Evolutionary conservation across 2,113 vertebrate genomes (phyloP), one percentile per base, ranked within the genome.

Genomic region (Benitochromis conjunctus): DNA sequence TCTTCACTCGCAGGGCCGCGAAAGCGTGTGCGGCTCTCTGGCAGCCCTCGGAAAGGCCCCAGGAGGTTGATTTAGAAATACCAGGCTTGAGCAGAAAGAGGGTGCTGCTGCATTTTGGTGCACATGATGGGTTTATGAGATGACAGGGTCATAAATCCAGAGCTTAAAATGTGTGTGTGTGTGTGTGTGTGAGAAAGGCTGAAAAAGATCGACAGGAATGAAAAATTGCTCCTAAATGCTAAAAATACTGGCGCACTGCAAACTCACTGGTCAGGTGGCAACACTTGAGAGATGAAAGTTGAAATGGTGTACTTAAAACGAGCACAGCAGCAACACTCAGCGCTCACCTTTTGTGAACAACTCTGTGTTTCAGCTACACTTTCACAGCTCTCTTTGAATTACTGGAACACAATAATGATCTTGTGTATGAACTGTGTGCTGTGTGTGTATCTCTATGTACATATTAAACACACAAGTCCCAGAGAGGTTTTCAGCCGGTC

Each of bases 1-100:
- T 81, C 77, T 76, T 79, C 21, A 81, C 90, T 83, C 34, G 86
- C 85, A 66, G 84, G 48, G 90, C 86, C 79, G 89, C 78, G 84
- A 85, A 85, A 53, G 74, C 58, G 48, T 91, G 88, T 92, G 86
- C 38, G 34, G 84, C 82, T 83, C 80, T 84, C 62, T 69, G 90
- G 91, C 92, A 87, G 89, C 81, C 79, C 79, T 86, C 57, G n/a
- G 85, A n/a, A 88, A 80, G 84, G 82, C 81, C 91, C 88, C 90
- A n/a, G 62, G 86, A 85, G 90, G 82, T 94, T 94, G 93, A 88
- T 95, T 95, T 94, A 94, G 92, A 93, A 78, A 88, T 80, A 36
- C 56, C 80, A 80, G 87, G 43, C 62, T 77, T 69, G 56, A 54
- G 86, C 62, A 34, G 86, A 80, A 82, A 79, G 80, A 57, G 38